These are phyloP conservation scores for Cygnus buccinator DNA, from an alignment of 2,113 vertebrate species.

Conservation along the genomic window DNA sequence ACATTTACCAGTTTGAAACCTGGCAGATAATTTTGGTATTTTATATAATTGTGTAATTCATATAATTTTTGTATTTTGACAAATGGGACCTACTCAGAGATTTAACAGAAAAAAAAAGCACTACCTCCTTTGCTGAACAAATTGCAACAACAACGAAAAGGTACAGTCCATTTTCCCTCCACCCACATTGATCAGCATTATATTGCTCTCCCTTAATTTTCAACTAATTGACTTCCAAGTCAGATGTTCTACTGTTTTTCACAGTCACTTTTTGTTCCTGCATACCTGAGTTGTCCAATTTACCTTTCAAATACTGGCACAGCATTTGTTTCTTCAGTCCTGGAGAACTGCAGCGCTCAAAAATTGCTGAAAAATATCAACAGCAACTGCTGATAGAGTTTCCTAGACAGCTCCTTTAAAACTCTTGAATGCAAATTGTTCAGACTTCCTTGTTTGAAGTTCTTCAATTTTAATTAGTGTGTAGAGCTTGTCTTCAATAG, in stretches of 20 bases:
- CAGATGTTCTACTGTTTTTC: not conserved
- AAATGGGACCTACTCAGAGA: not conserved
- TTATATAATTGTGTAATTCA: not conserved
- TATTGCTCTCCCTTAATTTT: not conserved
- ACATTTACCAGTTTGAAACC: not conserved
- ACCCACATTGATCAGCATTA: not conserved
- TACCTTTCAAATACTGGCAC: not conserved
- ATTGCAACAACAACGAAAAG: not conserved
- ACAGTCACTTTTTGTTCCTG: not conserved
- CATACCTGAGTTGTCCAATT: not conserved
- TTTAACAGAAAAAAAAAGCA: not conserved
- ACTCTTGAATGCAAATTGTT: not conserved
- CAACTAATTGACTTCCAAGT: not conserved
- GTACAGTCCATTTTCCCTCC: not conserved
- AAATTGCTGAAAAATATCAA: not conserved
- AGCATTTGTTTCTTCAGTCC: not conserved
- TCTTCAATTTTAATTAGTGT: constrained; percentile 1
- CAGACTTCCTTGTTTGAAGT: not conserved
- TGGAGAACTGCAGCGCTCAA: not conserved
- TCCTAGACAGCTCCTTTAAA: not conserved
- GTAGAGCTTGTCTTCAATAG: not conserved
- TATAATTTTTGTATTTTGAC: not conserved
- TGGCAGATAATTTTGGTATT: not conserved
- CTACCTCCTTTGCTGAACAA: not conserved
- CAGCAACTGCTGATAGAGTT: not conserved